A percentile compares a stretch with the other conserved stretches of the same genome.
phyloP scores from a whole-genome alignment of 2,113 vertebrate species.

The Elachura formosa region DNA sequence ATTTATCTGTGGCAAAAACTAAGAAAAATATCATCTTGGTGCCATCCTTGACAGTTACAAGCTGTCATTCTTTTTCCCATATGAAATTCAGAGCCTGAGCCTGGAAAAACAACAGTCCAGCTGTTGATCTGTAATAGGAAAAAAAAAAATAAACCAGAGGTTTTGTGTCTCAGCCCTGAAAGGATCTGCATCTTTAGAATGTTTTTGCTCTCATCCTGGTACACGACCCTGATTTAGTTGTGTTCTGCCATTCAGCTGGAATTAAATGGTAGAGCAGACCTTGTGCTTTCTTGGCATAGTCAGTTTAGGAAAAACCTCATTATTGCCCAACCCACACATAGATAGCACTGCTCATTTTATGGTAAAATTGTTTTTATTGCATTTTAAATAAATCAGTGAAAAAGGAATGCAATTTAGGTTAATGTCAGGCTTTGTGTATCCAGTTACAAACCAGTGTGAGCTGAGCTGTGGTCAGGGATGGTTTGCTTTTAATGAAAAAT shows the following conservation, averaged over 20 bases:
- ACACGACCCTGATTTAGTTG: not conserved
- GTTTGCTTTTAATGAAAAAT: not conserved
- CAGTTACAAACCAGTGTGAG: not conserved
- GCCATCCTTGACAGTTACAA: not conserved
- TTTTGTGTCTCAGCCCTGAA: not conserved
- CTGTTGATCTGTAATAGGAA: not conserved
- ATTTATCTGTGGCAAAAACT: not conserved
- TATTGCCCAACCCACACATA: not conserved
- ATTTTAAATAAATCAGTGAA: not conserved
- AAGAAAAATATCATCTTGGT: not conserved
- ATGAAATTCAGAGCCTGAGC: not conserved
- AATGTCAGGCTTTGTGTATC: not conserved
- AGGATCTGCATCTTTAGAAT: not conserved
- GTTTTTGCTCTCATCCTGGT: not conserved
- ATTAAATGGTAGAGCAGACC: not conserved
- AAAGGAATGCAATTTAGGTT: not conserved
- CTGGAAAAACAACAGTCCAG: not conserved
- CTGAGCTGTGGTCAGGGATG: not conserved
- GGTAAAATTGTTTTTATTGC: not conserved
- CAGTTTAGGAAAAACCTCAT: not conserved
- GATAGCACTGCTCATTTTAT: not conserved
- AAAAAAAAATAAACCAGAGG: not conserved
- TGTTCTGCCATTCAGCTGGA: not conserved
- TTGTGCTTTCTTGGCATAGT: not conserved
- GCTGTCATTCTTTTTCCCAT: not conserved